Conservation (phyloP, 2,888 invertebrate species). For the Drosophila algonquin region DNA sequence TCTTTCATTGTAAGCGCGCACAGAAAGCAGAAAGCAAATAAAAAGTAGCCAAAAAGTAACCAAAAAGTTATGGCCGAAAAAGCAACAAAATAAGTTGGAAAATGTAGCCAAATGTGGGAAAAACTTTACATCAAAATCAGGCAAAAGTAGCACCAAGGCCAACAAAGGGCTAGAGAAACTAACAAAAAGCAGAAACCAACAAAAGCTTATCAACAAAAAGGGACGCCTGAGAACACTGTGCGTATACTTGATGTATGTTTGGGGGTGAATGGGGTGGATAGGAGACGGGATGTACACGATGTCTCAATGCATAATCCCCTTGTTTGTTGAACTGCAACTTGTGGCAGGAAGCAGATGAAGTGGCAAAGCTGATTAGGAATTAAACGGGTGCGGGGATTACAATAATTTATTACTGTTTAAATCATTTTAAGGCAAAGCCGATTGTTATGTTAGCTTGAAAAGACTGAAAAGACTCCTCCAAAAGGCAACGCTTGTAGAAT, state of each 20-base stretch:
- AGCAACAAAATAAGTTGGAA: conserved; percentile 9
- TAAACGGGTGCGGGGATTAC: background rate
- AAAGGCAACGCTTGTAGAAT: background rate
- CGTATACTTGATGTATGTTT: conserved; percentile 22
- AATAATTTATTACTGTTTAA: background rate
- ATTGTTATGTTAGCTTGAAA: too few species aligned
- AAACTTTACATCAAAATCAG: background rate
- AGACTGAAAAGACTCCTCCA: too few species aligned
- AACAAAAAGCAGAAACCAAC: background rate
- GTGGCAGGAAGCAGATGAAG: conserved; percentile 1
- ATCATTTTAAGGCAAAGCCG: background rate
- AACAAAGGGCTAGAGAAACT: background rate
- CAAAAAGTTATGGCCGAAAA: conserved; percentile 14
- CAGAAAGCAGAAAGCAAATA: conserved; percentile 25
- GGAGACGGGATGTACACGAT: background rate
- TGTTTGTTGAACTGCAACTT: conserved; percentile 29
- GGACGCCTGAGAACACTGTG: conserved; percentile 12
- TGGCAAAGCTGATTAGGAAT: conserved; percentile 5
- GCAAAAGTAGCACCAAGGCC: background rate
- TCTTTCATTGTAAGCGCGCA: conserved; percentile 25
- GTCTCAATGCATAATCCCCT: conserved; percentile 21
- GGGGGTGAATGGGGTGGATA: conserved; percentile 12
- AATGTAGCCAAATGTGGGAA: background rate
- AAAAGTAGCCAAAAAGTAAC: conserved; percentile 18
- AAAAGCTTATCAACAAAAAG: background rate